Conservation (phyloP, 2,113 vertebrate genomes). For the Cyanoramphus novaezelandiae region DNA sequence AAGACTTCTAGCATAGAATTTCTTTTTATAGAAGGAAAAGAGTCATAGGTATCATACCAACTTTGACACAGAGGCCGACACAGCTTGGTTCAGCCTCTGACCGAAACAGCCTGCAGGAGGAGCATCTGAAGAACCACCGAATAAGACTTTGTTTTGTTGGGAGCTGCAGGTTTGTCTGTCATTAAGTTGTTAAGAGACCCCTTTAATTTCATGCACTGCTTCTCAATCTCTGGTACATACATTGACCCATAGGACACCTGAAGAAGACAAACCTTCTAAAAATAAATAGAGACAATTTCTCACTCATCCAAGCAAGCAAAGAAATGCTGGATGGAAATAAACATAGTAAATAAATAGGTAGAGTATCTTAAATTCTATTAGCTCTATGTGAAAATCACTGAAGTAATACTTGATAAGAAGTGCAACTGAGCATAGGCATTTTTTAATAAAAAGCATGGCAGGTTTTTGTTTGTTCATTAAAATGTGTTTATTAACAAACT, state of each 20-base stretch:
- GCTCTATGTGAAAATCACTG: neutral
- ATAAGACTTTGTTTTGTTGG: neutral
- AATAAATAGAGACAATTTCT: neutral
- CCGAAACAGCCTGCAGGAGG: accelerated
- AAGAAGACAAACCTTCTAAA: neutral
- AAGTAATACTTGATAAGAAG: neutral
- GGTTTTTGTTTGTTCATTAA: neutral
- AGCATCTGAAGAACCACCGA: neutral
- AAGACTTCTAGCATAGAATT: neutral
- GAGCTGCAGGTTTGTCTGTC: neutral
- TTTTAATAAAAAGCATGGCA: neutral
- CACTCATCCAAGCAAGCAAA: neutral
- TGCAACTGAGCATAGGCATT: neutral
- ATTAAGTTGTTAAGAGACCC: neutral
- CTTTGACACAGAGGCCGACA: neutral
- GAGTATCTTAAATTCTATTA: neutral
- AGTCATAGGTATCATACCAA: neutral
- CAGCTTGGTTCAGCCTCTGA: neutral
- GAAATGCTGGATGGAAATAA: neutral
- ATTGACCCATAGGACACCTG: neutral
- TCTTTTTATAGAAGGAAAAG: neutral
- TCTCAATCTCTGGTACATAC: neutral
- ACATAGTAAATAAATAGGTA: neutral
- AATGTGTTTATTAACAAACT: neutral
- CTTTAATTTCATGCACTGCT: neutral